Conservation (phyloP, 2,797 vertebrate genomes). For the Simalia tracyae region DNA sequence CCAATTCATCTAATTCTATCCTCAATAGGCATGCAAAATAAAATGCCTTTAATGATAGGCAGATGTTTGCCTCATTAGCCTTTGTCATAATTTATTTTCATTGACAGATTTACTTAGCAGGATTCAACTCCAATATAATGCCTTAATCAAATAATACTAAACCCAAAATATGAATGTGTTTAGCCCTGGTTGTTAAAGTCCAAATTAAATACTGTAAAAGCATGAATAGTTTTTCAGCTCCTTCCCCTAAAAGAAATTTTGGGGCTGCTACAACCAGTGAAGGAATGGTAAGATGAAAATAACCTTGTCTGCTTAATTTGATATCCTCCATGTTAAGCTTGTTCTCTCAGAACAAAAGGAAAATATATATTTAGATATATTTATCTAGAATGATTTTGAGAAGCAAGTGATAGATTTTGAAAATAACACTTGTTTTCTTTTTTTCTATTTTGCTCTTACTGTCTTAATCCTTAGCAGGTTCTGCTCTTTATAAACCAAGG, state of each 20-base stretch:
- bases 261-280: not conserved
- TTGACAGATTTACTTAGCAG: not conserved
- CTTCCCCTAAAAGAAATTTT: not conserved
- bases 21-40: not conserved
- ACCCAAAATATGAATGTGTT: not conserved
- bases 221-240: not conserved
- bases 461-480: not conserved
- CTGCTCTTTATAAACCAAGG: not conserved
- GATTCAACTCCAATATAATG: not conserved
- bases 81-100: not conserved
- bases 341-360: not conserved
- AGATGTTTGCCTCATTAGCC: not conserved
- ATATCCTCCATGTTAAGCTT: not conserved
- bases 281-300: not conserved
- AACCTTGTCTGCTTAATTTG: not conserved
- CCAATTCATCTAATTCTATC: not conserved
- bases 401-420: not conserved
- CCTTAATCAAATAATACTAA: not conserved
- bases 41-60: not conserved
- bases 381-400: not conserved
- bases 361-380: not conserved
- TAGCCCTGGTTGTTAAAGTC: not conserved
- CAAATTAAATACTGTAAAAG: not conserved
- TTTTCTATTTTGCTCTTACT: not conserved
- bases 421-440: not conserved